Percentiles rank a stretch among this genome's conserved stretches.
These are phyloP conservation scores for Pangasius djambal DNA, from an alignment of 2,797 vertebrate species.

Conservation along the genomic window DNA sequence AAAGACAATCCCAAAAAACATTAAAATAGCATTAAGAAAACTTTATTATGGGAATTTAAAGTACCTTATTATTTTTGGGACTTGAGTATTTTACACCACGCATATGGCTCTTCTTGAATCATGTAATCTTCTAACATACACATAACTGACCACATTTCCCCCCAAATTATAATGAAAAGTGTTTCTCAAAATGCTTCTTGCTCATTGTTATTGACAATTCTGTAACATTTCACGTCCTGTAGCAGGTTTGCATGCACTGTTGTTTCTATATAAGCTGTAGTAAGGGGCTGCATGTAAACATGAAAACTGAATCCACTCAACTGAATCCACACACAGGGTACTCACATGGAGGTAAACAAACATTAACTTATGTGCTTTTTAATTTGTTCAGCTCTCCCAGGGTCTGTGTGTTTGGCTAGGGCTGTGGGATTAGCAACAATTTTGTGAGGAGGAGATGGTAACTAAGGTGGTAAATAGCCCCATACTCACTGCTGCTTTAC, in stretches of 20 bases:
- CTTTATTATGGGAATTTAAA: background rate
- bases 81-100: background rate
- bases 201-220: background rate
- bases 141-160: background rate
- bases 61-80: background rate
- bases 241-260: background rate
- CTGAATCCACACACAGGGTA: constrained; percentile 19
- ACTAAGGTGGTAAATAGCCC: constrained; percentile 68
- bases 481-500: constrained; percentile 21
- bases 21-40: background rate
- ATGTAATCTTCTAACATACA: background rate
- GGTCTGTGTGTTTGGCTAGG: constrained; percentile 45
- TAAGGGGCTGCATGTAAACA: constrained; percentile 16
- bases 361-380: constrained; percentile 54
- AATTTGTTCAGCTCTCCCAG: constrained; percentile 48
- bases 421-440: constrained; percentile 60
- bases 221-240: background rate
- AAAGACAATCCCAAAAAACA: background rate
- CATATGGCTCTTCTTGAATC: background rate
- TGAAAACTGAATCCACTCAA: constrained; percentile 24
- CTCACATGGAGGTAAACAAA: constrained; percentile 39
- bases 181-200: background rate
- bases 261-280: background rate
- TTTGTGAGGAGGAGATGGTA: constrained; percentile 53
- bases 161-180: background rate